Conservation (phyloP, 2,888 invertebrate genomes). For the Drosophila quasianomalipes region DNA sequence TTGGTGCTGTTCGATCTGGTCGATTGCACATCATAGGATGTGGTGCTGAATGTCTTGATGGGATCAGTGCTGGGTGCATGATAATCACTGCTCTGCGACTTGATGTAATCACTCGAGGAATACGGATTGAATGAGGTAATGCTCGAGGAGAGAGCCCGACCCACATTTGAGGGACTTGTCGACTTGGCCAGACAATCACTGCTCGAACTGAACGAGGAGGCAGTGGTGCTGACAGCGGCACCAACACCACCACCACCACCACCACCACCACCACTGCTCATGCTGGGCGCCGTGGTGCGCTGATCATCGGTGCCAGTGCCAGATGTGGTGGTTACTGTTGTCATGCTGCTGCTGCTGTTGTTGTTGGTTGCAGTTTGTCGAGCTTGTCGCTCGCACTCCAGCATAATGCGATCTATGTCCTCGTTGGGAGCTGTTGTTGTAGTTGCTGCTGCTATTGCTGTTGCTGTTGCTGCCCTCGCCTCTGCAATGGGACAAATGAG, state of each 20-base stretch:
- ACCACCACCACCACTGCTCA: constrained; percentile 61
- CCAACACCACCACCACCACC: constrained; percentile 39
- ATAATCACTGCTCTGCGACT: constrained; percentile 85
- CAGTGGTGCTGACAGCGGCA: constrained; percentile 65
- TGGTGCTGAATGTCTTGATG: constrained; percentile 85
- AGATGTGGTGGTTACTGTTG: constrained; percentile 27
- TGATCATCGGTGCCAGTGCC: constrained; percentile 63
- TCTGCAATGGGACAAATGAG: constrained; percentile 84
- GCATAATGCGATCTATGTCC: constrained; percentile 85
- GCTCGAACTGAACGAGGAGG: constrained; percentile 84
- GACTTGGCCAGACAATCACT: constrained; percentile 85
- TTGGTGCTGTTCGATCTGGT: constrained; percentile 77
- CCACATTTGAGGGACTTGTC: constrained; percentile 82
- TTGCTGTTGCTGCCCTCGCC: constrained; percentile 36
- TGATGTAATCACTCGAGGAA: constrained; percentile 85
- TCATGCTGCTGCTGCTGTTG: constrained; percentile 29
- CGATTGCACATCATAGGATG: constrained; percentile 84
- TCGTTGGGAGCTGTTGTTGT: constrained; percentile 61
- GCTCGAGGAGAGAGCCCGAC: constrained; percentile 84
- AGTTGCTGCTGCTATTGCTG: constrained; percentile 19
- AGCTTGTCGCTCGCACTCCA: constrained; percentile 84
- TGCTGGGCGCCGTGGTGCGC: constrained; percentile 75
- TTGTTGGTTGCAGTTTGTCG: constrained; percentile 33
- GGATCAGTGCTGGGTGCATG: constrained; percentile 85
- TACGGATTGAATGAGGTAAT: constrained; percentile 85